These are phyloP conservation scores for Karalla daura DNA, from an alignment of 2,797 vertebrate genomes.

Conservation along the genomic window DNA sequence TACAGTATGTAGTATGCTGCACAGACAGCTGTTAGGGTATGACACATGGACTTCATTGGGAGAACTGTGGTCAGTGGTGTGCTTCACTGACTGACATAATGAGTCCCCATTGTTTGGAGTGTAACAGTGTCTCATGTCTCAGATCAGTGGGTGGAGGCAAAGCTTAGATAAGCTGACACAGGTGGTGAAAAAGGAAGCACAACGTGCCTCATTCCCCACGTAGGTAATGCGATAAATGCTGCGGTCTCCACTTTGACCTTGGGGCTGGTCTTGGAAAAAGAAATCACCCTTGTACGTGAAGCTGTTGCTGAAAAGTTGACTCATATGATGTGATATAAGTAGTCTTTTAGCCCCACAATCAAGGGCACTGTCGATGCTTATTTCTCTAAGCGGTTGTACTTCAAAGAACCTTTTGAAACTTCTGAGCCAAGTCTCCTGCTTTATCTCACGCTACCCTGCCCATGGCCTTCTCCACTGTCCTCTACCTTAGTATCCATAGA, in stretches of 20 bases:
- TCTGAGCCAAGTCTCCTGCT: background rate
- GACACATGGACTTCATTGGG: slow-evolving; percentile 5
- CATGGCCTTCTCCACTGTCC: background rate
- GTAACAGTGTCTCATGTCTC: slow-evolving; percentile 32
- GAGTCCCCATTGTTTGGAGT: slow-evolving; percentile 13
- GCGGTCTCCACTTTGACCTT: background rate
- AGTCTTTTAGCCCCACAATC: background rate
- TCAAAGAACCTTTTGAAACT: background rate
- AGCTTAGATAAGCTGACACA: slow-evolving; percentile 8
- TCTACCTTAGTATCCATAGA: no score
- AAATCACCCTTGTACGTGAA: background rate
- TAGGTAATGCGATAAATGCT: background rate
- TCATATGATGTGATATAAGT: background rate
- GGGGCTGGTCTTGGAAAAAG: background rate
- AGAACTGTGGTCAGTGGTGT: slow-evolving; percentile 28
- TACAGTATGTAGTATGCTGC: background rate
- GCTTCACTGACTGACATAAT: slow-evolving; percentile 42
- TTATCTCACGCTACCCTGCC: no score
- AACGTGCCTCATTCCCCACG: background rate
- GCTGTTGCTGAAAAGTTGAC: background rate
- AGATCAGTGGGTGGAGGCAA: slow-evolving; percentile 9
- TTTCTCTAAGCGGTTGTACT: background rate
- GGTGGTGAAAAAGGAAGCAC: background rate
- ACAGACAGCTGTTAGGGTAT: background rate
- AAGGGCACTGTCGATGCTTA: background rate